Evolutionary conservation across 2,113 vertebrate genomes (phyloP).

Genomic region (Pycnonotus jocosus): DNA sequence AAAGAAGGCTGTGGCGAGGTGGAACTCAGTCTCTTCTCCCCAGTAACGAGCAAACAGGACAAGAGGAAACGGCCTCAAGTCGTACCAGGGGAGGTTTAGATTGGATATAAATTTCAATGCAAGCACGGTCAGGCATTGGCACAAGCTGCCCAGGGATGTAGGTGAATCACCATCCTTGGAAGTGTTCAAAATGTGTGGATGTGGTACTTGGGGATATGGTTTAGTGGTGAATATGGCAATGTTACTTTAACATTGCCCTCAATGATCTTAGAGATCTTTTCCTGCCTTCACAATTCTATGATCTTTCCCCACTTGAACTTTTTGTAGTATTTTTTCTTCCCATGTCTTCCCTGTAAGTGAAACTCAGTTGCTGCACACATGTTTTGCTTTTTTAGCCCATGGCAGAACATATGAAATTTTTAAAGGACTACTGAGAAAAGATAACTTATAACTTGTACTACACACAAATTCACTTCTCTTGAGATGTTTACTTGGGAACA

Average conservation of each 20-base stretch:
- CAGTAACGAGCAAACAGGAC: background rate
- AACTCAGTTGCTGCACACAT: background rate
- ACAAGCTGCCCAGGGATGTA: background rate
- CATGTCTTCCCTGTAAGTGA: background rate
- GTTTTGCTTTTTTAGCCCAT: background rate
- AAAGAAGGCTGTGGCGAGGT: background rate
- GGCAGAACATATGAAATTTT: background rate
- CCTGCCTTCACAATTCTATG: background rate
- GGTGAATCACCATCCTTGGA: background rate
- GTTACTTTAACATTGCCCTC: rapidly evolving
- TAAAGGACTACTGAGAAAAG: background rate
- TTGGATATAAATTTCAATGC: background rate
- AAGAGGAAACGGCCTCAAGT: background rate
- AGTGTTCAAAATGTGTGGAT: background rate
- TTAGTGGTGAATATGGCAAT: background rate
- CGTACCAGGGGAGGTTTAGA: background rate
- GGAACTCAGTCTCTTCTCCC: background rate
- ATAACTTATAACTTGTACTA: background rate
- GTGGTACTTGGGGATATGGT: background rate
- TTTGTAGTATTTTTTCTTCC: background rate
- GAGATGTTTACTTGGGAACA: background rate
- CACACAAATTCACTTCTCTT: background rate
- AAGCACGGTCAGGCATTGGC: background rate
- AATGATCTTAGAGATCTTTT: background rate
- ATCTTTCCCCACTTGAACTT: background rate